Percentiles rank a stretch among this genome's conserved stretches.
Conservation (phyloP, 1,140 invertebrate genomes). For the Anadara kagoshimensis region DNA sequence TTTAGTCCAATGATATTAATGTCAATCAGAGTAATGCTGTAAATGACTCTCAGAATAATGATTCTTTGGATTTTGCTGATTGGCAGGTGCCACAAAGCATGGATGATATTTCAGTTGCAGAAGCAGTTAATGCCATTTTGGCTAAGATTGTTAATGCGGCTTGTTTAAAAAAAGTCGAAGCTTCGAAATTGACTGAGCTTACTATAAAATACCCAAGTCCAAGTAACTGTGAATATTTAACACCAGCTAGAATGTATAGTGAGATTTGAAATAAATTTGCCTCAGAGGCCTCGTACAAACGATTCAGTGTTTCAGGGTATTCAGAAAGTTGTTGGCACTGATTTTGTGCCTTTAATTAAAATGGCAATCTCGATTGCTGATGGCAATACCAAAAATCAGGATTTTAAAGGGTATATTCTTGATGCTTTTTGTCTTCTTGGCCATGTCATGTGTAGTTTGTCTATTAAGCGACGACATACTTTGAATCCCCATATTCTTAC, state of each 20-base stretch:
- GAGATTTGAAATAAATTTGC: background rate
- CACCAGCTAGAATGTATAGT: background rate
- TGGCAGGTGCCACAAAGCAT: no score
- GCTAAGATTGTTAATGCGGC: no score
- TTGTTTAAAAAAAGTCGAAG: no score
- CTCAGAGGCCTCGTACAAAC: background rate
- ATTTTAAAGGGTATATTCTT: background rate
- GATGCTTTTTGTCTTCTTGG: background rate
- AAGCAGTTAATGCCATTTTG: no score
- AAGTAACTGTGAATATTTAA: background rate
- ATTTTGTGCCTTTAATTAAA: background rate
- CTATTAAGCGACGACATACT: background rate
- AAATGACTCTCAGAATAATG: no score
- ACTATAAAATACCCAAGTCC: background rate
- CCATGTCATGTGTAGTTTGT: background rate
- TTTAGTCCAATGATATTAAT: no score
- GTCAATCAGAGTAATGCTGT: no score
- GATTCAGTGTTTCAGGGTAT: background rate
- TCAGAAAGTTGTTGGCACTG: background rate
- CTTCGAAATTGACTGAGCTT: no score
- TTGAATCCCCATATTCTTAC: background rate
- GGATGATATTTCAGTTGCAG: no score
- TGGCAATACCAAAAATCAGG: background rate
- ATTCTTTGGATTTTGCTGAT: no score
- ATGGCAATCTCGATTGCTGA: background rate